phyloP scores from a whole-genome alignment of 2,797 vertebrate genomes.

The Malacoctenus gilli region DNA sequence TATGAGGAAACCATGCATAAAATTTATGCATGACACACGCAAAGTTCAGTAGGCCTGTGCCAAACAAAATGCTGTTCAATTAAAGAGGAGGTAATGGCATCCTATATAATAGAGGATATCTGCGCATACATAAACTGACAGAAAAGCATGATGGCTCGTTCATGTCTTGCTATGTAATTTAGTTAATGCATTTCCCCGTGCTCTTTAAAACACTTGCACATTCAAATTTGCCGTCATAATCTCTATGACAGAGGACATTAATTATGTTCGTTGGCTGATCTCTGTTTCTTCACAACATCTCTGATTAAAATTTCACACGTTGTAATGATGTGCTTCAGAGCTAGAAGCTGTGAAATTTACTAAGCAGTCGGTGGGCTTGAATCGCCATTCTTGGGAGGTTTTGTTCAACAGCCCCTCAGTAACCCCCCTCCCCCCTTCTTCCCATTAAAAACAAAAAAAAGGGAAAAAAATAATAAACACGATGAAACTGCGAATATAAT shows the following conservation, averaged over 20 bases:
- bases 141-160: slow-evolving; percentile 75
- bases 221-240: slow-evolving; percentile 91
- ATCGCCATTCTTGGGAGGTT: slow-evolving; percentile 87
- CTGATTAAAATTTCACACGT: slow-evolving; percentile 99
- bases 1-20: slow-evolving; percentile 75
- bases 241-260: slow-evolving; percentile 95
- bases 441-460: slow-evolving; percentile 58
- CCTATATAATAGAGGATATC: slow-evolving; percentile 80
- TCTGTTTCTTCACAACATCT: slow-evolving; percentile 95
- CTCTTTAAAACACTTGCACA: slow-evolving; percentile 88
- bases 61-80: slow-evolving; percentile 82
- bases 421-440: too few species aligned
- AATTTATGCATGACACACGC: slow-evolving; percentile 77
- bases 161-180: slow-evolving; percentile 82
- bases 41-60: slow-evolving; percentile 73
- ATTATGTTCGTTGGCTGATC: slow-evolving; percentile 94
- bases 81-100: slow-evolving; percentile 80
- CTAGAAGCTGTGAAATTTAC: slow-evolving; percentile 92
- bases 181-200: slow-evolving; percentile 82
- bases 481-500: slow-evolving; percentile 76
- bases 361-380: slow-evolving; percentile 84
- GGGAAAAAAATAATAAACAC: slow-evolving; percentile 56
- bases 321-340: slow-evolving; percentile 93
- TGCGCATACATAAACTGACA: slow-evolving; percentile 77
- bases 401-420: slow-evolving; percentile 19